Evolutionary conservation across 2,888 invertebrate species (phyloP), one percentile per base, ranked within the genome.

Genomic region (Eugnorisma glareosa): DNA sequence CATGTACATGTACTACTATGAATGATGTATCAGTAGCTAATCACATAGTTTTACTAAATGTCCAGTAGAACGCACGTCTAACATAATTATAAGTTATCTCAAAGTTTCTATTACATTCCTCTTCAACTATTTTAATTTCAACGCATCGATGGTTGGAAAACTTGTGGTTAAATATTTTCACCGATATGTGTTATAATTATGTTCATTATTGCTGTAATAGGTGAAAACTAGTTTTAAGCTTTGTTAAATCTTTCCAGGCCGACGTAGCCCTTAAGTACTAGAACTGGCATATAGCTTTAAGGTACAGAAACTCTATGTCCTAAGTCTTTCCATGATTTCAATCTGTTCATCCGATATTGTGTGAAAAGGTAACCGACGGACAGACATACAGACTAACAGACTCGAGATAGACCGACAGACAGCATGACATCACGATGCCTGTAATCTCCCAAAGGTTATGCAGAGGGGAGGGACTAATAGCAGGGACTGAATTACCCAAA

Each of bases 31-130:
- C 64, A 54, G 35, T 35, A 54, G 31, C 21, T 81, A 80, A 84
- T 75, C 31, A 82, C 75, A 59, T 21, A 82, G 80, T 80, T 61
- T 80, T 76, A 75, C 64, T 24, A 71, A 67, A 57, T 61, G 57
- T 21, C 45, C 64, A 73, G 43, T 2, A 35, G 21, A 37, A 63
- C 48, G 67, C 70, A 43, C 67, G 24, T 31, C 51, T 15, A 24
- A 69, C 59, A 66, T 85, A 77, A 85, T 83, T 82, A 77, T 82
- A 71, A 51, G 77, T 77, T 82, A 57, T 73, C 43, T 54, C 7
- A 43, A 57, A 43, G 70, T 83, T 83, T 83, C 85, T 77, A 77
- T 72, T 24, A 73, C 82, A 82, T 83, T 85, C 85, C 63, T 24
- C 43, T 45, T 2, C 13, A 71, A 81, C 54, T 48, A 71, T 61